Evolutionary conservation across 2,888 invertebrate species (phyloP), one percentile per base, ranked within the genome.

Genomic region (Apamea crenata): DNA sequence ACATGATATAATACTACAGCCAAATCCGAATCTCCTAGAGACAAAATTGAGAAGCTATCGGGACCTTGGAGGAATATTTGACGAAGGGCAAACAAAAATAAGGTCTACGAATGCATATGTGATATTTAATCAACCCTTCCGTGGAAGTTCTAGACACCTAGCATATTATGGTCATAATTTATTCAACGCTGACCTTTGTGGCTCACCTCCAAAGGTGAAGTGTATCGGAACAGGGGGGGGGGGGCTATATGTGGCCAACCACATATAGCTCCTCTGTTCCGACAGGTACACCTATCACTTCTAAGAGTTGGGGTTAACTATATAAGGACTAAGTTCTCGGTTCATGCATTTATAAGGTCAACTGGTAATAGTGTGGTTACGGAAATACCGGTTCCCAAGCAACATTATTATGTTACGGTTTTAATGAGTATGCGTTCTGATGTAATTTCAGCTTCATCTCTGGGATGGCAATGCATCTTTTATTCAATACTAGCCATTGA

Each of bases 141-240:
- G 53, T 50, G 8, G 36, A 12, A 61, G 29, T 84, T 72, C 29
- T 61, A 44, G 84, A 71, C 69, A 84, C 8, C 84, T 32, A n/a
- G 12, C 25, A 36, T 40, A 40, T 59, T 83, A 44, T 29, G 53
- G 29, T 36, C 53, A 78, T 86, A 74, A 85, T 76, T 87, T 83
- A 85, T 85, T 87, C 76, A 87, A 14, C 18, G 18, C 69, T 83
- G 84, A 85, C 84, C 87, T 85, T 84, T 76, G 40, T 14, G 73
- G 63, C 32, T 85, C 79, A 83, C 79, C 87, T 71, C 72, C 12
- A 59, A n/a, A 59, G 56, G 56, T 59, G n/a, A 59, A n/a, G 56
- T 59, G 56, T 59, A 59, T 59, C n/a, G 56, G n/a, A 59, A 59
- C n/a, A 59, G 56, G 12, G 56, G 2, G 4, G 25, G 56, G 10